Evolutionary conservation across 1,140 invertebrate species (phyloP).

Genomic region (Apis mellifera): DNA sequence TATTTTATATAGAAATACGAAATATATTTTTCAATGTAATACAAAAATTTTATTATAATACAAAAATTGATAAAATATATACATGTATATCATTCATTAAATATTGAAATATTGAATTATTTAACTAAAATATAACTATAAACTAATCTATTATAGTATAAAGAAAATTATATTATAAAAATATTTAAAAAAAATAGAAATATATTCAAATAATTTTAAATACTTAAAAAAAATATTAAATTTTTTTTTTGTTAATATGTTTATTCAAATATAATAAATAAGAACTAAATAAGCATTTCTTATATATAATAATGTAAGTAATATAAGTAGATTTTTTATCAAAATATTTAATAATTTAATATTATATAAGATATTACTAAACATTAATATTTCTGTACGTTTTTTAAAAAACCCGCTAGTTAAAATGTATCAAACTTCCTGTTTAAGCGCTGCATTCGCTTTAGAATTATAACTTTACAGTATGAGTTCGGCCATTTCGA

Average conservation of each 20-base stretch:
- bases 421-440: background rate
- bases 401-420: background rate
- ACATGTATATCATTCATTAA: background rate
- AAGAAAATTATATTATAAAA: background rate
- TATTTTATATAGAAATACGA: background rate
- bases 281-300: background rate
- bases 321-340: no score
- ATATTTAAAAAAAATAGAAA: no score
- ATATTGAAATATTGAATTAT: background rate
- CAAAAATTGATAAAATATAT: background rate
- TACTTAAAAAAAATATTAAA: background rate
- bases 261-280: background rate
- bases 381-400: background rate
- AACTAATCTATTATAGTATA: background rate
- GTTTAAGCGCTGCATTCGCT: conserved; percentile 25
- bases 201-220: background rate
- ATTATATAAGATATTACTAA: background rate
- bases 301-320: background rate
- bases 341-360: background rate
- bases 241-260: background rate
- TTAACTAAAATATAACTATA: no score
- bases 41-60: no score
- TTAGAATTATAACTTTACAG: background rate
- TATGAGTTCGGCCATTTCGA: conserved; percentile 62
- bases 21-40: background rate